Evolutionary conservation across 2,113 vertebrate species (phyloP).

Genomic region (Sceloporus tristichus): DNA sequence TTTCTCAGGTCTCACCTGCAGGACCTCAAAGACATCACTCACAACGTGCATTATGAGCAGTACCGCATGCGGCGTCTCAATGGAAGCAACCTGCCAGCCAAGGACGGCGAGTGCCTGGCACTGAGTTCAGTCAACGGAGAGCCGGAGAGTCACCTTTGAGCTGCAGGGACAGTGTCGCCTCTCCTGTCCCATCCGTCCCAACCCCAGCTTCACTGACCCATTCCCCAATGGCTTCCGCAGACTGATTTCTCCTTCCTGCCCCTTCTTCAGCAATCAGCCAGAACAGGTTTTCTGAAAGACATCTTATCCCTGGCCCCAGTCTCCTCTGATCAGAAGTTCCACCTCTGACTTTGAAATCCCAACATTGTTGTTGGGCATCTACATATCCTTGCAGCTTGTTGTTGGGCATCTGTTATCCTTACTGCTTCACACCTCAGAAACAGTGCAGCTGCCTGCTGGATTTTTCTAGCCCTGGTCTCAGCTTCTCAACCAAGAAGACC

Average conservation of each 20-base stretch:
- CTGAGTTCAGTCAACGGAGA: slow-evolving; percentile 44
- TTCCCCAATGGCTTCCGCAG: neutral
- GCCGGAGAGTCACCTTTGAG: slow-evolving; percentile 47
- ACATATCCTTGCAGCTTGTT: too few relatives aligned
- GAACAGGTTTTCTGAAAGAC: neutral
- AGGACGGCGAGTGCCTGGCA: neutral
- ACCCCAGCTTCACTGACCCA: neutral
- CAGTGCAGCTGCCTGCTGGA: too few relatives aligned
- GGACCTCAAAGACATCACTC: slow-evolving; percentile 96
- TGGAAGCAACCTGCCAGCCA: slow-evolving; percentile 77
- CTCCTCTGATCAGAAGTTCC: neutral
- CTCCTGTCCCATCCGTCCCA: neutral
- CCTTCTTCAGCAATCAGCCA: neutral
- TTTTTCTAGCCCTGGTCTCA: neutral
- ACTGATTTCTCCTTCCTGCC: neutral
- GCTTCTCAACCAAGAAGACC: neutral
- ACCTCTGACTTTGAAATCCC: neutral
- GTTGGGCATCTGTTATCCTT: neutral
- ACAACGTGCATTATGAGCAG: slow-evolving; percentile 93
- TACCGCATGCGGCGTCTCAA: slow-evolving; percentile 89
- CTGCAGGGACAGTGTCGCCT: neutral
- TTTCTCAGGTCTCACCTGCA: slow-evolving; percentile 88
- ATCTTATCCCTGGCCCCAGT: neutral
- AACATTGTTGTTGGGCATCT: neutral
- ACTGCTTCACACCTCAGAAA: neutral